Evolutionary conservation across 2,888 invertebrate species (phyloP), one percentile per base, ranked within the genome.

Genomic region (Drosophila prostipennis): DNA sequence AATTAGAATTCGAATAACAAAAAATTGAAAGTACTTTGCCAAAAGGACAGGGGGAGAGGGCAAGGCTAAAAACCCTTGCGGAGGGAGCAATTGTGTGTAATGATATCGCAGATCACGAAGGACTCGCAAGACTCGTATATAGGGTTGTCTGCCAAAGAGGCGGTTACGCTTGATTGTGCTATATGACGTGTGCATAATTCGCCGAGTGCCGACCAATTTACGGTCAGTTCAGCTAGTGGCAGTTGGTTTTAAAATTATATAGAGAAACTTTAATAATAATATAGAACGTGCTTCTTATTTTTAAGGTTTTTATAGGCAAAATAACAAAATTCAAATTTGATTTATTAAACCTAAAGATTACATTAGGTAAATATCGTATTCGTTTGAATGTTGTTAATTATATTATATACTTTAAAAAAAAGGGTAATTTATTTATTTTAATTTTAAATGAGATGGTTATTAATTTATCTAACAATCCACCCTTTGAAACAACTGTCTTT

Each of bases 121-220:
- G 16, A 39, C 55, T n/a, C 13, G 13, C 34, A 39, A 23, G 16
- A 39, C 55, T n/a, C 13, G 7, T 46, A 48, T 46, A 51, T 59
- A 58, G 82, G 74, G 72, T 83, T 80, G 68, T 43, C 71, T 34
- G 57, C 34, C 37, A 46, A 55, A 58, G 73, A 80, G 89, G 86
- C 71, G 86, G 86, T 80, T 87, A 89, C 80, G 89, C 85, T 76
- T 89, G 77, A 84, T 87, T 88, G 87, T 85, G 85, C 73, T 84
- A 67, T 76, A 87, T 87, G 79, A 84, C 85, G 85, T 84, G 84
- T 80, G 65, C 69, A 70, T 87, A 85, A 89, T 79, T 89, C 76
- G 46, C 67, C 58, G 51, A 52, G 46, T 46, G 42, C 55, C 42
- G 40, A 60, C 54, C 13, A 45, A 42, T 54, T 52, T 32, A 48